Percentiles rank a stretch among this genome's conserved stretches.
Conservation (phyloP, 2,113 vertebrate species). For the Drymodes brunneopygia region DNA sequence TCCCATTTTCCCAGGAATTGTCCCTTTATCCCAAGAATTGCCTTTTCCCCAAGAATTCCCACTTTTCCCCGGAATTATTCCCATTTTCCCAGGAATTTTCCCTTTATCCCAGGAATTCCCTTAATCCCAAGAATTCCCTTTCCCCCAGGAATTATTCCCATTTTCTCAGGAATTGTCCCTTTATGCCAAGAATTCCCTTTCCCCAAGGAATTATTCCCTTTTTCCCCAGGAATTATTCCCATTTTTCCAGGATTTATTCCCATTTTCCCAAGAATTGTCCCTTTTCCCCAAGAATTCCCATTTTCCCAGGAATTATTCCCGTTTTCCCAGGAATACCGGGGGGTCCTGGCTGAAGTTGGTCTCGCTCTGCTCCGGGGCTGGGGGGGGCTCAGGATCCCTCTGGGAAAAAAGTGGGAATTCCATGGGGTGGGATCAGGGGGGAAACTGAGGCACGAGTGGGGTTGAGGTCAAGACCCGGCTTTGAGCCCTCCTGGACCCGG, state of each 20-base stretch:
- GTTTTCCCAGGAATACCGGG: background rate
- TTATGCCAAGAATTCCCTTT: background rate
- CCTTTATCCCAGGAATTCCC: background rate
- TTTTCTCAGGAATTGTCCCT: background rate
- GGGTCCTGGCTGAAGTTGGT: background rate
- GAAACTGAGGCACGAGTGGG: background rate
- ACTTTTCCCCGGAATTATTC: background rate
- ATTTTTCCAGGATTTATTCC: too few relatives aligned
- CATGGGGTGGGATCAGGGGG: background rate
- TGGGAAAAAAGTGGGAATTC: background rate
- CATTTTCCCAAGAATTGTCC: too few relatives aligned
- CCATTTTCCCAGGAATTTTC: background rate
- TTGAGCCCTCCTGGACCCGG: too few relatives aligned
- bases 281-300: background rate
- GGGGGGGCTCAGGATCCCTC: background rate
- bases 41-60: background rate
- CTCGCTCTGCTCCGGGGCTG: rapidly evolving
- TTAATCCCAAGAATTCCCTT: too few relatives aligned
- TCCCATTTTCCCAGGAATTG: too few relatives aligned
- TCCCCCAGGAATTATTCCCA: background rate
- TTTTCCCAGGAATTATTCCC: background rate
- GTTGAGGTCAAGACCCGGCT: background rate
- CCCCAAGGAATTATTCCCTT: too few relatives aligned
- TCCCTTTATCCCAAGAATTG: too few relatives aligned
- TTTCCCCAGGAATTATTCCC: too few relatives aligned